These are phyloP conservation scores for Callaeas wilsoni DNA, from an alignment of 2,113 vertebrate species.

Conservation along the genomic window DNA sequence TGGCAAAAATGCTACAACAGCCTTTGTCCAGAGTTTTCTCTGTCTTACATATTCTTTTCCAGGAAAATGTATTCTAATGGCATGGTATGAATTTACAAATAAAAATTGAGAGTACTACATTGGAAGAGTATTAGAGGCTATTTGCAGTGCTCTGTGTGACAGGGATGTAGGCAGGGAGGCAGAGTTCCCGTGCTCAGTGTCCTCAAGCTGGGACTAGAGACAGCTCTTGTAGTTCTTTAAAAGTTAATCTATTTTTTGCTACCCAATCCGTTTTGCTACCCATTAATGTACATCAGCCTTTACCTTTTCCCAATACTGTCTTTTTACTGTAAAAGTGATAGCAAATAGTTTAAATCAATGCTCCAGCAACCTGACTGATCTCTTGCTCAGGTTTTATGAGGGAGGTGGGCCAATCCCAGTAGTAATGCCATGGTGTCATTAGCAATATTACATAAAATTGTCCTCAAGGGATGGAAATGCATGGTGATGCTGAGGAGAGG, in stretches of 20 bases:
- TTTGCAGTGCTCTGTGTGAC: neutral
- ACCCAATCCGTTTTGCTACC: neutral
- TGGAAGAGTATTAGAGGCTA: neutral
- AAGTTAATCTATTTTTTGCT: neutral
- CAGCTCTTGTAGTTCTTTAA: neutral
- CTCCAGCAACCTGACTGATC: neutral
- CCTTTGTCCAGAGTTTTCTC: neutral
- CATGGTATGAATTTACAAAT: neutral
- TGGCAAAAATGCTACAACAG: neutral
- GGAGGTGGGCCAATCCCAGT: neutral
- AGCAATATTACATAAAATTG: neutral
- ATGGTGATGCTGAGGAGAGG: neutral
- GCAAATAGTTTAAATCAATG: neutral
- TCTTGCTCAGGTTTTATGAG: neutral
- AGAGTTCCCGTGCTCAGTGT: neutral
- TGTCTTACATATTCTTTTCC: neutral
- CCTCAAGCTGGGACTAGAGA: neutral
- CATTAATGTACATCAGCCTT: neutral
- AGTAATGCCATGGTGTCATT: neutral
- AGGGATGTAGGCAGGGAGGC: neutral
- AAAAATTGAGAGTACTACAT: neutral
- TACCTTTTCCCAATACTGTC: neutral
- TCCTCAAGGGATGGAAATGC: neutral
- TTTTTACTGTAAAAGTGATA: neutral
- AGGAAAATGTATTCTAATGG: neutral